Evolutionary conservation across 2,888 invertebrate species (phyloP), one percentile per base, ranked within the genome.

Genomic region (Drosophila flavopinicola): DNA sequence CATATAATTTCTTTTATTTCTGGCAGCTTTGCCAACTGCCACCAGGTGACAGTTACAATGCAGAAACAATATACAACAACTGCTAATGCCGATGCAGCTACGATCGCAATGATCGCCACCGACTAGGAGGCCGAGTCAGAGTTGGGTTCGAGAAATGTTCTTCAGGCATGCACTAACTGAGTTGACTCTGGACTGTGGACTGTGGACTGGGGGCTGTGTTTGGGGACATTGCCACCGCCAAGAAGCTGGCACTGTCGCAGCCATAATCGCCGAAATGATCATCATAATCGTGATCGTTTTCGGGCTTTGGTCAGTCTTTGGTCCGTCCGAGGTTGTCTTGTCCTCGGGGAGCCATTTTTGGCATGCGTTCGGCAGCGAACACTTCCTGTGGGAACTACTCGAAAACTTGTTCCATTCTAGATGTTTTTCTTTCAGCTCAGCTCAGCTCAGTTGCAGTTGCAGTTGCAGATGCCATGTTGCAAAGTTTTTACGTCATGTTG

Each of bases 1-100:
- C 74, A 80, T 85, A 80, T 85, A 85, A 80, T 80, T 80, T 85
- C 85, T 82, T 71, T 78, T 85, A 80, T 85, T 85, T 78, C 71
- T 80, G 70, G 78, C 85, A 78, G 70, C 75, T 73, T 71, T 75
- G 82, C 70, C 73, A 82, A 78, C 82, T 82, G 80, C 78, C 68
- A 82, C 78, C 58, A 78, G 85, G 80, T 80, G 80, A 80, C 80
- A 80, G 85, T 80, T 80, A 80, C 80, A 80, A 82, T 71, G 83
- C 85, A 73, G 75, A 75, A 80, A 85, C 85, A 85, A 78, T 85
- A 82, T 78, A 75, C 73, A 78, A 73, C 78, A 60, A 70, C 58
- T 75, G 58, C 71, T 63, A 71, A 60, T 72, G 68, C 60, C 45
- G 35, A 38, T 44, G 42, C 35, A 39, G 45, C 67, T 38, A 63